Base-by-base conservation (phyloP, 2,113 vertebrate species). In the Thinocorus orbignyianus region DNA sequence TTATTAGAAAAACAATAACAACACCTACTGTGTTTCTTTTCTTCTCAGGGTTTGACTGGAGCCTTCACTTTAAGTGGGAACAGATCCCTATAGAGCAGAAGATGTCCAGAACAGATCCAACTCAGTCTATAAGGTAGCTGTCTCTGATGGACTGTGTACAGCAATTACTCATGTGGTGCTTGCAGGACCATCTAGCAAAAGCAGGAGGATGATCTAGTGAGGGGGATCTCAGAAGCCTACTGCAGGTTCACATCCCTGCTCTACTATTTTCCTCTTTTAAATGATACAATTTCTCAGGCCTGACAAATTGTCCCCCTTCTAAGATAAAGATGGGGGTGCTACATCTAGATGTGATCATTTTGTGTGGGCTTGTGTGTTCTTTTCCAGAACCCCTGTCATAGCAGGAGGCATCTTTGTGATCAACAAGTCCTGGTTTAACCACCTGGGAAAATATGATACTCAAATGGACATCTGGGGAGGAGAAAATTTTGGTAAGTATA, bases 391-490 rank as follows among this genome's bases (percentile, higher is more conserved):
- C 6, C 99, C 99, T 18, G 99, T 99, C 85, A 99, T 99, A 86
- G 99, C 99, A 20, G 99, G 99, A 60, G 99, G 99, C 46, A 99
- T 99, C 93, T 99, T 99, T 37, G 99, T 99, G 94, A 99, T 99
- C 73, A 98, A 99, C 97, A 99, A 99, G 96, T 98, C 98, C 96
- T 99, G 99, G 99, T 99, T 99, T 97, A 99, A 99, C 97, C 99
- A 99, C 89, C 97, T 99, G 95, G 99, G 99, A 66, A 99, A 99
- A 97, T 99, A 99, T 2, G 99, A 99, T 96, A 99, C 99, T 71
- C 99, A 99, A 97, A 99, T 99, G 99, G 99, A 99, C 96, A 99
- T 99, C 97, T 99, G 99, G 99, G 99, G 99, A 58, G 99, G 99
- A 92, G 99, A 99, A 97, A 99, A 99, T 96, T 99, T 99, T 91